Evolutionary conservation across 2,797 vertebrate species (phyloP).

Genomic region (Neosalanx taihuensis): DNA sequence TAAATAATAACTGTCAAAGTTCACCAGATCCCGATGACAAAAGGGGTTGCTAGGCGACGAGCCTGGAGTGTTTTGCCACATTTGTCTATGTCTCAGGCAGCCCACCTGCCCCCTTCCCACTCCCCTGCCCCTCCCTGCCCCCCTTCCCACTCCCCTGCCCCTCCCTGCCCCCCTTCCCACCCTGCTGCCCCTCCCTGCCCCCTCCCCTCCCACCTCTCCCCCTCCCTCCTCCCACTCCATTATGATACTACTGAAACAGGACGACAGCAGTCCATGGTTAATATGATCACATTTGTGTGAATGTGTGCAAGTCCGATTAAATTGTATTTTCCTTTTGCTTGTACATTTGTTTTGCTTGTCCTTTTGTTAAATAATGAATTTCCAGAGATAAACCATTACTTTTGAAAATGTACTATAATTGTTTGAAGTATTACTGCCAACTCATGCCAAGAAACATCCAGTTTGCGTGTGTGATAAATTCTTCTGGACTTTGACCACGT

Average conservation of each 20-base stretch:
- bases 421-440: slow-evolving; percentile 59
- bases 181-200: not conserved
- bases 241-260: slow-evolving; percentile 80
- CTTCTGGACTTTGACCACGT: slow-evolving; percentile 54
- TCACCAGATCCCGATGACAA: not conserved
- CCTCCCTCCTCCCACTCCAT: slow-evolving; percentile 56
- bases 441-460: slow-evolving; percentile 59
- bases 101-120: slow-evolving; percentile 32
- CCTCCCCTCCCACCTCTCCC: slow-evolving; percentile 21
- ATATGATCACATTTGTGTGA: slow-evolving; percentile 58
- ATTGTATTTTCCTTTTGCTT: slow-evolving; percentile 62
- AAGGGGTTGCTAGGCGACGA: slow-evolving; percentile 7
- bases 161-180: slow-evolving; percentile 8
- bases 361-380: slow-evolving; percentile 66
- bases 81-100: slow-evolving; percentile 12
- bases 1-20: not conserved
- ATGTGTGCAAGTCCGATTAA: slow-evolving; percentile 57
- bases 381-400: slow-evolving; percentile 59
- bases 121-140: slow-evolving; percentile 46
- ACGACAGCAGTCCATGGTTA: slow-evolving; percentile 55
- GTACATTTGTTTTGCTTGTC: slow-evolving; percentile 40
- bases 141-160: slow-evolving; percentile 44
- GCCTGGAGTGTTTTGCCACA: slow-evolving; percentile 18
- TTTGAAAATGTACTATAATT: slow-evolving; percentile 36
- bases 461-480: slow-evolving; percentile 47